These are phyloP conservation scores for Pitta sordida DNA, from an alignment of 2,113 vertebrate species.

Conservation along the genomic window DNA sequence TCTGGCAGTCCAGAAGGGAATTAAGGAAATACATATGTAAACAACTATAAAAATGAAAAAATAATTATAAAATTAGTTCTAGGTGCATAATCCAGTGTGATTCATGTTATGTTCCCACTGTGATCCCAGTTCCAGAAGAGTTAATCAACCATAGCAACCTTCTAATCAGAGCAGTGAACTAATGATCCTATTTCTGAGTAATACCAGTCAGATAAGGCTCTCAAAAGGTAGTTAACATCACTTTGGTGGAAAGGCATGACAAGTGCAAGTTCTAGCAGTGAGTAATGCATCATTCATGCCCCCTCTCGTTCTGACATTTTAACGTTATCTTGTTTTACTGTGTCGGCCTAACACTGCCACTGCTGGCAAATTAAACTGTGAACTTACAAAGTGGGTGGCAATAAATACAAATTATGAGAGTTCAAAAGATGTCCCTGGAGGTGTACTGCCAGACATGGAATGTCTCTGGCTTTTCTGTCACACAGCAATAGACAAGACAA, in stretches of 20 bases:
- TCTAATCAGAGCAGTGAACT: constrained; percentile 82
- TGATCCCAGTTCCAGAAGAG: constrained; percentile 77
- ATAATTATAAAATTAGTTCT: constrained; percentile 80
- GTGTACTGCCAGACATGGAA: constrained; percentile 74
- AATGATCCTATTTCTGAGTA: constrained; percentile 81
- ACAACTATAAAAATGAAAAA: constrained; percentile 69
- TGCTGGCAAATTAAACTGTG: constrained; percentile 85
- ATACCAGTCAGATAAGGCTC: constrained; percentile 83
- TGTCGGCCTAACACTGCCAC: constrained; percentile 82
- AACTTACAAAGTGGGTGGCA: constrained; percentile 87
- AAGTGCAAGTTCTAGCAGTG: constrained; percentile 78
- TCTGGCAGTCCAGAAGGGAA: constrained; percentile 10
- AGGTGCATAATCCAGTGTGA: constrained; percentile 62
- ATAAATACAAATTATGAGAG: constrained; percentile 88
- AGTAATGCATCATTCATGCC: constrained; percentile 85
- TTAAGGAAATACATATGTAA: constrained; percentile 70
- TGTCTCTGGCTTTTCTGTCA: constrained; percentile 78
- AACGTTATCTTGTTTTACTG: constrained; percentile 84
- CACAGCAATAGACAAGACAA: constrained; percentile 71
- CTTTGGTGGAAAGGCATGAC: constrained; percentile 79
- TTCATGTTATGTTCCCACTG: constrained; percentile 67
- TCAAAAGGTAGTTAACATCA: constrained; percentile 85
- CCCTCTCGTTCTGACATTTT: constrained; percentile 80
- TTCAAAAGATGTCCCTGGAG: constrained; percentile 81
- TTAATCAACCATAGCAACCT: constrained; percentile 79